Evolutionary conservation across 2,797 vertebrate species (phyloP), one percentile per base, ranked within the genome.

Genomic region (Carapus acus): DNA sequence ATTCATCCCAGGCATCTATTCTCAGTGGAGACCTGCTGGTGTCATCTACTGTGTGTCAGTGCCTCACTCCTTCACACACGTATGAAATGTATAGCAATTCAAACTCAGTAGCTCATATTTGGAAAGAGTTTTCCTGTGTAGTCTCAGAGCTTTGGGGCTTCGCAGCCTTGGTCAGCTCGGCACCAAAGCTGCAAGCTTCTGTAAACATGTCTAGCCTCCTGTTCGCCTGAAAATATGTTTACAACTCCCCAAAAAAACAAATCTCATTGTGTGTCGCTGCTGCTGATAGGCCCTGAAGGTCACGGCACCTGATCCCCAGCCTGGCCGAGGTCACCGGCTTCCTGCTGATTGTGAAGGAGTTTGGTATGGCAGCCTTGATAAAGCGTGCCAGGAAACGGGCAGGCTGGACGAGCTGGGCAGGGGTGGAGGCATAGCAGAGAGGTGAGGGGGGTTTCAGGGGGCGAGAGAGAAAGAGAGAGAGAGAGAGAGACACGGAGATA

Each of bases 301-400:
- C 75, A 73, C 69, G 34, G 18, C 7, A 61, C 42, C 52, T 65
- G 68, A 62, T 63, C 37, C 31, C 22, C 47, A 71, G 34, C 60
- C 23, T 2, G 23, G 44, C 60, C 63, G 74, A 78, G 67, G 74
- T 73, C 74, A 60, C 43, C 46, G n/a, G 67, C 71, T 80, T 84
- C 84, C 81, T 77, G 62, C 22, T 49, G 65, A 79, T 83, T 76
- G 82, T 78, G 49, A 44, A 33, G 43, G 40, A 68, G 59, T 67
- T 75, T 73, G 23, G 56, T 27, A 48, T 71, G 69, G 58, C 8
- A 3, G 47, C 33, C 1, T 24, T 73, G 76, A 83, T 78, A 77
- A 76, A 70, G 46, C 16, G 23, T 45, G 33, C 19, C 74, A 73
- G 80, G 81, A 83, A 80, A 63, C 67, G 23, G 29, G 56, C 15